phyloP scores from a whole-genome alignment of 2,888 invertebrate species.

The Entomobrya proxima region DNA sequence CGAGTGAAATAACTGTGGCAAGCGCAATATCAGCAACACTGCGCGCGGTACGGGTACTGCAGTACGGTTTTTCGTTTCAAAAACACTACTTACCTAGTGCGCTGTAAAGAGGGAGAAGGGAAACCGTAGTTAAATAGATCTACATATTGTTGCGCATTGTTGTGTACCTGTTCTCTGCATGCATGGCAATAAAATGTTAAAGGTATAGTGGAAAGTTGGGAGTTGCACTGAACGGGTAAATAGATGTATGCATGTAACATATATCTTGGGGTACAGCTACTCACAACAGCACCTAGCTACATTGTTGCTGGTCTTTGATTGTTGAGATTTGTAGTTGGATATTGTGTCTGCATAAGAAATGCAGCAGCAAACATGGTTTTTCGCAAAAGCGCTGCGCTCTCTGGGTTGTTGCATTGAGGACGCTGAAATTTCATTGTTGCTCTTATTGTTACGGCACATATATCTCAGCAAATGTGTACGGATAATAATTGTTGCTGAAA shows the following conservation, averaged over 20 bases:
- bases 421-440: not conserved
- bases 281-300: not conserved
- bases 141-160: not conserved
- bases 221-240: not conserved
- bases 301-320: not conserved
- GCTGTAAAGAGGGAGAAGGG: constrained; percentile 6
- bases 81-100: constrained; percentile 39
- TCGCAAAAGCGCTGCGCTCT: not conserved
- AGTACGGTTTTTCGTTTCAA: constrained; percentile 28
- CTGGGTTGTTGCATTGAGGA: not conserved
- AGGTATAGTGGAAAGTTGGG: constrained; percentile 2
- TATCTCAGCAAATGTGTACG: not conserved
- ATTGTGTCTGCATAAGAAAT: not conserved
- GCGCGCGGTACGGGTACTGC: not conserved
- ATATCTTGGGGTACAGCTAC: too few relatives aligned
- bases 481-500: constrained; percentile 16
- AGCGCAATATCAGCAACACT: not conserved
- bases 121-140: not conserved
- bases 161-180: not conserved
- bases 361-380: not conserved
- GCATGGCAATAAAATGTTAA: not conserved
- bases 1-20: not conserved
- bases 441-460: not conserved
- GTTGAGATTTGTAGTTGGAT: not conserved
- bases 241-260: not conserved